These are phyloP conservation scores for Nettapus auritus DNA, from an alignment of 2,113 vertebrate genomes.

Conservation along the genomic window DNA sequence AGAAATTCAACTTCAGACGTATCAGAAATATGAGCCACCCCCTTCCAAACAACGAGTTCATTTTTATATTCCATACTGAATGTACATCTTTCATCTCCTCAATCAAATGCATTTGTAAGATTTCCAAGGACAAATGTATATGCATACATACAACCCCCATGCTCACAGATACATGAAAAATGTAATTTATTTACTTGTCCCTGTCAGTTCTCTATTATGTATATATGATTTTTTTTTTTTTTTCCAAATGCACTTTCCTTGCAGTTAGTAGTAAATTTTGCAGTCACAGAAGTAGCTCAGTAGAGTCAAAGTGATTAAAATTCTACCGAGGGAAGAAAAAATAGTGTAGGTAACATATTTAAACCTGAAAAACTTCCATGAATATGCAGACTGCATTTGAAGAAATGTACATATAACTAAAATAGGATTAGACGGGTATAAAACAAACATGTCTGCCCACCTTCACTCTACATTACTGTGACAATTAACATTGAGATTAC, in stretches of 20 bases:
- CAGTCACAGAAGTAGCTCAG: neutral
- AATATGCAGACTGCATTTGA: neutral
- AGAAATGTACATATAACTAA: neutral
- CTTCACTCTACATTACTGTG: neutral
- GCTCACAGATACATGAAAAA: neutral
- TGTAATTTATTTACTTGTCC: neutral
- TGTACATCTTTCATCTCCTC: neutral
- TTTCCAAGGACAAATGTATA: neutral
- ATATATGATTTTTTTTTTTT: neutral
- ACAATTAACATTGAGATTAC: neutral
- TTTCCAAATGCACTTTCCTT: neutral
- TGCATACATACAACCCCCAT: neutral
- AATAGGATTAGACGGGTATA: neutral
- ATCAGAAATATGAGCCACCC: neutral
- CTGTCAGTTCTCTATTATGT: neutral
- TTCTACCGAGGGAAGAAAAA: neutral
- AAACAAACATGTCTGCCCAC: neutral
- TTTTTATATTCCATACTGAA: neutral
- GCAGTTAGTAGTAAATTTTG: neutral
- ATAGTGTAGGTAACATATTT: neutral
- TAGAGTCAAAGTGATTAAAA: neutral
- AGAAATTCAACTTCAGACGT: slow-evolving; percentile 20
- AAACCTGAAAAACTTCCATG: neutral
- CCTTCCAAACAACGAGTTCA: neutral
- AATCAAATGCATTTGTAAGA: neutral